phyloP scores from a whole-genome alignment of 2,113 vertebrate genomes.

The Diadophis punctatus region DNA sequence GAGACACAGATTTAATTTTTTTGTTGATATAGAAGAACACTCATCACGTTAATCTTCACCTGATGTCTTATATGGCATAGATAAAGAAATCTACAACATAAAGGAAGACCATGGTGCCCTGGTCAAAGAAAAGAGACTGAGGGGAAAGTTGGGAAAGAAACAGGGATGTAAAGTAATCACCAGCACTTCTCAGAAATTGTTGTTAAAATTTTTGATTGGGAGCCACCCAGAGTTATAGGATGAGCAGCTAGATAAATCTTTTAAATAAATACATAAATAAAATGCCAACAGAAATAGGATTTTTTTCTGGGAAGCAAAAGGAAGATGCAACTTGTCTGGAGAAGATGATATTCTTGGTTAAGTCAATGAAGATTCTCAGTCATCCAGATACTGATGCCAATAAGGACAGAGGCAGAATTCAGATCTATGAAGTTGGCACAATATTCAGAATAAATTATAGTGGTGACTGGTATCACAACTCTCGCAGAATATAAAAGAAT shows the following conservation, averaged over 20 bases:
- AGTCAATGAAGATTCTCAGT: neutral
- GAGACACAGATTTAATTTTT: neutral
- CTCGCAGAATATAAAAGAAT: neutral
- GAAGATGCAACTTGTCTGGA: neutral
- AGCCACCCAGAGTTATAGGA: neutral
- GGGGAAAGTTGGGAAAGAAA: neutral
- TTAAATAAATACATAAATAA: neutral
- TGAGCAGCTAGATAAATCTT: neutral
- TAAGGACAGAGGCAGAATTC: neutral
- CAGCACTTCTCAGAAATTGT: neutral
- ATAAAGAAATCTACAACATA: neutral
- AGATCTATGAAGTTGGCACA: neutral
- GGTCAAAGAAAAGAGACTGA: neutral
- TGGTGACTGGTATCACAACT: neutral
- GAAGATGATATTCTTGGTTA: neutral
- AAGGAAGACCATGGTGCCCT: neutral
- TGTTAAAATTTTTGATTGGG: neutral
- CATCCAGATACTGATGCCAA: neutral
- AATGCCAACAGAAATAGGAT: neutral
- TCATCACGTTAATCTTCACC: neutral
- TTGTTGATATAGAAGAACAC: neutral
- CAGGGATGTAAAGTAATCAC: neutral
- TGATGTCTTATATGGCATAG: neutral
- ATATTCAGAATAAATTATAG: neutral
- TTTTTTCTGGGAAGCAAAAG: neutral